Evolutionary conservation across 2,888 invertebrate genomes (phyloP), one percentile per base, ranked within the genome.

Genomic region (Meandrusa payeni): DNA sequence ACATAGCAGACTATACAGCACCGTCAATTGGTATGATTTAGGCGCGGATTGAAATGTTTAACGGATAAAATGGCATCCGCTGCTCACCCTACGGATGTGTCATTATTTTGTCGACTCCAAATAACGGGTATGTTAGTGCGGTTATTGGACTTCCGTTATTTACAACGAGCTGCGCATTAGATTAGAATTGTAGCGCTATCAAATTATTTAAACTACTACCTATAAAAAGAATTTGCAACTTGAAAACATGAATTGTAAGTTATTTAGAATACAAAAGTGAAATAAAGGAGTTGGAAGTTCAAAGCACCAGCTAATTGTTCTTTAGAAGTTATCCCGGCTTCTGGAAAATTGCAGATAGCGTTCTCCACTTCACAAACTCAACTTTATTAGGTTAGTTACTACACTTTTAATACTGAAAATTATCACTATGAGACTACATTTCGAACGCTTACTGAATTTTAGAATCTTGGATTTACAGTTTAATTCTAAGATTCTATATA

Each of bases 311-410:
- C 33, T 34, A 41, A 41, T 41, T 41, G 28, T 41, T 15, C 29
- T 13, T 20, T 13, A 13, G 15, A 41, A 41, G 20, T 41, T 34
- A 34, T 10, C 2, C 15, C 15, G 23, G 4, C 13, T 28, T 17
- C 23, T 36, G 41, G 20, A 42, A 42, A 39, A 29, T 37, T 28
- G 10, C 17, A 36, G 36, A 24, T 36, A 42, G 11, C 34, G 33
- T 9, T 36, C 23, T 6, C 7, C 10, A 27, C 41, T 41, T 17
- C 22, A 28, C 34, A 22, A 42, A 42, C 36, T 29, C 15, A 29
- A 42, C 29, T 36, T 42, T 36, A 6, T 11, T 17, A 7, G 34
- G 2, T 24, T n/a, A n/a, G n/a, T n/a, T n/a, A n/a, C n/a, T n/a
- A n/a, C n/a, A 23, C 24, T 36, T 7, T 42, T 29, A 34, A 22